Evolutionary conservation across 2,888 invertebrate species (phyloP), one percentile per base, ranked within the genome.

Genomic region (Oscheius onirici): DNA sequence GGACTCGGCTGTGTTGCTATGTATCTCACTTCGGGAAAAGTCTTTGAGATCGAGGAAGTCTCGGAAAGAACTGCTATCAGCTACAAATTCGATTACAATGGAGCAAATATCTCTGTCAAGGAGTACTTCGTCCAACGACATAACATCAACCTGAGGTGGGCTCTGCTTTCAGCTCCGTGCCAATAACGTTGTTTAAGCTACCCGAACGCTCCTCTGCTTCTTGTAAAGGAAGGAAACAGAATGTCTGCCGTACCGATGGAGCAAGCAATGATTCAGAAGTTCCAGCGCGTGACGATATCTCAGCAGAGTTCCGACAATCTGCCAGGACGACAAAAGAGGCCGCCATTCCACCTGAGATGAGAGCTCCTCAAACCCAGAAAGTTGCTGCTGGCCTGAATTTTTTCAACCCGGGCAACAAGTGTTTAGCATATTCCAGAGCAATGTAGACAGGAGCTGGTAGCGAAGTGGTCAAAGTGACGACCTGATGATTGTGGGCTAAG

Each of bases 401-500:
- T 11, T 58, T 71, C 15, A 60, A 65, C 24, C n/a, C 63, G 8
- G 68, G 65, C 8, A 70, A 73, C 26, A 34, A 60, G 57, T 73
- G n/a, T n/a, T n/a, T n/a, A n/a, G n/a, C n/a, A n/a, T n/a, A n/a
- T n/a, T n/a, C n/a, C n/a, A n/a, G n/a, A n/a, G n/a, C n/a, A n/a
- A 43, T 15, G 24, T 46, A 52, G 60, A 26, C 71, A 17, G 85
- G 85, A 10, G 84, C 72, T 10, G 85, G 85, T 0, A 84, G 54
- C 1, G 81, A 81, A 5, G 80, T 82, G 2, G 83, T 65, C 28
- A 73, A 67, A 41, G 68, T 65, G 60, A 84, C 80, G 58, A 85
- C 84, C 69, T 86, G 84, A 49, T 84, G 82, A 3, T 77, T 74
- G 72, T 79, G 80, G 51, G 79, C 77, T n/a, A 86, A 76, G 0